Percentiles rank a stretch among this genome's conserved stretches.
Evolutionary conservation across 2,797 vertebrate species (phyloP).

Genomic region (Rhinophrynus dorsalis): DNA sequence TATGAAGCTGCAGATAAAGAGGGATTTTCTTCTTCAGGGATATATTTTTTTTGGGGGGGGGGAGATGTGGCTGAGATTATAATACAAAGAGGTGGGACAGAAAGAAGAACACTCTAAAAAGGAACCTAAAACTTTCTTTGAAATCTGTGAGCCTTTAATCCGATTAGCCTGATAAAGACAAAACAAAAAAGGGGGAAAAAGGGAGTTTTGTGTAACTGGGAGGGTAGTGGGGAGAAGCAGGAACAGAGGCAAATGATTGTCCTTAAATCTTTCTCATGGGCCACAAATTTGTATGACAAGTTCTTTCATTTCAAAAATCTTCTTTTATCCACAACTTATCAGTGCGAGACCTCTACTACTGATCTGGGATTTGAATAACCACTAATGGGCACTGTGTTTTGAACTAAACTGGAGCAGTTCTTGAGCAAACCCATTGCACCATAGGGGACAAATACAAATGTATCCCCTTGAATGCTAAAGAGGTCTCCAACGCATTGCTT

Average conservation of each 20-base stretch:
- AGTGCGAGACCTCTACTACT: slow-evolving; percentile 23
- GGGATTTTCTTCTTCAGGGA: slow-evolving; percentile 11
- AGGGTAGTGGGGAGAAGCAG: not conserved
- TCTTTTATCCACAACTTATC: slow-evolving; percentile 32
- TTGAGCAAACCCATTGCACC: too few species aligned
- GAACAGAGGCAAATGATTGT: slow-evolving; percentile 39
- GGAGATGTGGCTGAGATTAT: slow-evolving; percentile 1
- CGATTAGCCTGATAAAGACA: slow-evolving; percentile 45
- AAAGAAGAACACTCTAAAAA: slow-evolving; percentile 2
- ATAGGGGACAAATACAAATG: too few species aligned
- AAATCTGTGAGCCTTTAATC: slow-evolving; percentile 48
- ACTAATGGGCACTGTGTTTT: too few species aligned
- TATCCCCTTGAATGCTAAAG: too few species aligned
- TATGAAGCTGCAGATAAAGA: slow-evolving; percentile 10
- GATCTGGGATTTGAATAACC: too few species aligned
- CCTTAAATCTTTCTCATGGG: slow-evolving; percentile 45
- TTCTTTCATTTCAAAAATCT: slow-evolving; percentile 39
- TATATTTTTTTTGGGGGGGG: slow-evolving; percentile 18
- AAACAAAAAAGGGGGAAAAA: slow-evolving; percentile 27
- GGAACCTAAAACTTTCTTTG: slow-evolving; percentile 42
- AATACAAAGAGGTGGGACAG: slow-evolving; percentile 5
- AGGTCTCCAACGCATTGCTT: too few species aligned
- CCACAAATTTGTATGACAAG: slow-evolving; percentile 45
- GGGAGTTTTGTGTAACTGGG: slow-evolving; percentile 25
- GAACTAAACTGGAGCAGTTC: too few species aligned